Evolutionary conservation across 2,113 vertebrate species (phyloP).

Genomic region (Lipophrys pholis): DNA sequence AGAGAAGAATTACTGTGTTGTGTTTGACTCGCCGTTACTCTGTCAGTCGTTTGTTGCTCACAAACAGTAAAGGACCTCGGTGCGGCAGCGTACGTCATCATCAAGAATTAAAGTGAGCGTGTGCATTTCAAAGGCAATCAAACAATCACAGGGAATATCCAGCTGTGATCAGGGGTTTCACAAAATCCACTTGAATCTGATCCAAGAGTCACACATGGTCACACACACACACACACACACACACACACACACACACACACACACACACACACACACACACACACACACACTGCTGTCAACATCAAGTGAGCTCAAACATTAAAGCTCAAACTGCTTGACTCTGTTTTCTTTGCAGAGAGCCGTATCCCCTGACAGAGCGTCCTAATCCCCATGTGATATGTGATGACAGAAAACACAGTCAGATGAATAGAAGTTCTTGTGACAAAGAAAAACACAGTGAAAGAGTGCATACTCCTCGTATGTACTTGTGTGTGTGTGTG

Average conservation of each 20-base stretch:
- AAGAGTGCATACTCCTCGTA: too few species aligned
- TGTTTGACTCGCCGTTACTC: conserved; percentile 39
- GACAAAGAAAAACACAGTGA: too few species aligned
- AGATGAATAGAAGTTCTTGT: conserved; percentile 16
- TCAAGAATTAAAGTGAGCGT: conserved; percentile 2
- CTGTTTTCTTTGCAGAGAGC: conserved; percentile 7
- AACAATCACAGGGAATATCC: conserved; percentile 21
- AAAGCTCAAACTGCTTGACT: conserved; percentile 37
- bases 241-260: background rate
- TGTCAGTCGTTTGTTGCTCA: conserved; percentile 11
- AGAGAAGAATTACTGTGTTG: conserved; percentile 12
- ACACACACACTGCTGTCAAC: background rate
- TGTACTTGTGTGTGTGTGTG: too few species aligned
- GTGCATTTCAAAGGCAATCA: conserved; percentile 7
- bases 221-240: background rate
- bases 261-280: conserved; percentile 5
- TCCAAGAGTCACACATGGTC: conserved; percentile 3
- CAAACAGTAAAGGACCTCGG: background rate
- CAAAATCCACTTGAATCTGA: conserved; percentile 14
- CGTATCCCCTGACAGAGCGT: background rate
- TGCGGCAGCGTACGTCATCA: conserved; percentile 20
- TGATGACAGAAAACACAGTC: conserved; percentile 16
- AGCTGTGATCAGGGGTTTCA: conserved; percentile 15
- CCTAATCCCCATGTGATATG: conserved; percentile 24
- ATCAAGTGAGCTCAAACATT: conserved; percentile 27